Base-by-base conservation (phyloP, 2,113 vertebrate genomes). In the Thymallus thymallus region DNA sequence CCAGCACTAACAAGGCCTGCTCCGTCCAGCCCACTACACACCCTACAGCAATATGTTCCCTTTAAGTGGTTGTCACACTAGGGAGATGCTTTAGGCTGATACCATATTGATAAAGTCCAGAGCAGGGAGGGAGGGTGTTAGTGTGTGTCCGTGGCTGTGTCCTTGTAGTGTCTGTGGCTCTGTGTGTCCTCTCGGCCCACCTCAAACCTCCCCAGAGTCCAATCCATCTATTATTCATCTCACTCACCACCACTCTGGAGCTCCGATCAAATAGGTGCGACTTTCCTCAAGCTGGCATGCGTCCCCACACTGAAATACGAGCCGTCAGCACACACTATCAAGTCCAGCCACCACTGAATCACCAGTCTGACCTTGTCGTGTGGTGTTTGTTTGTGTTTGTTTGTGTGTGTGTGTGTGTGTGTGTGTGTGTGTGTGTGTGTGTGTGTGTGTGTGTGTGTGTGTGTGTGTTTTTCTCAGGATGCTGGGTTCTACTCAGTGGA, bases 401-500 rank as follows among this genome's bases (percentile, higher is more conserved):
- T n/a, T 76, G 67, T 85, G 61, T 79, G 61, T 69, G 22, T 41
- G 20, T 29, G 32, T 45, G 45, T 76, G 61, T 76, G 48, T 83
- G 71, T 83, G 81, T 88, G 82, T 76, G 67, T 85, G 61, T 79
- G 61, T 69, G 22, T 41, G 20, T 29, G 32, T 45, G 45, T 76
- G 61, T 76, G 48, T 83, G 81, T 88, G 82, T 76, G 67, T 85
- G 61, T 79, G 61, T 69, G 22, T 41, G 20, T 29, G 32, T 45
- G 45, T 76, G 61, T 76, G 48, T 83, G 71, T 83, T 58, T 24
- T n/a, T 73, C 88, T 84, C 85, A 97, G 94, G 98, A 99, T 68
- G 90, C 95, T 69, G 97, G 98, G 76, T 95, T 97, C 84, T 99
- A 99, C 85, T 95, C 96, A 1, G 98, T 97, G 89, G 98, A 99